Base-by-base conservation (phyloP, 2,888 invertebrate genomes). In the Holacanthella duospinosa region DNA sequence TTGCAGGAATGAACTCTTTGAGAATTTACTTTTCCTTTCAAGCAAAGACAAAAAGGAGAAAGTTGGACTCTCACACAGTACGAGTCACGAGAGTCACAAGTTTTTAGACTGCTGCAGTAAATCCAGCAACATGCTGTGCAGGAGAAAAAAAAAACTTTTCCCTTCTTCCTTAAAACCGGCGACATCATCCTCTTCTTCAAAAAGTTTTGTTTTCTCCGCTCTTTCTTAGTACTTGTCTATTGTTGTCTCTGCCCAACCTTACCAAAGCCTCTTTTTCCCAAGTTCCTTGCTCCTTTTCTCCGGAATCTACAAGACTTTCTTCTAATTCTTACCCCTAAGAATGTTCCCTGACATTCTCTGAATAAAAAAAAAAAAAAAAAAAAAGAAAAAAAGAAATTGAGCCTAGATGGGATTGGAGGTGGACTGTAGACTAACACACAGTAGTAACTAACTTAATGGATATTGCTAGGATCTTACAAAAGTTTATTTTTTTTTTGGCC, bases 1-100 rank as follows among this genome's bases (percentile, higher is more conserved):
- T 16, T 27, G 56, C 19, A 29, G 28, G 48, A 48, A 48, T 48
- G 48, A 48, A 48, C 48, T 48, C 48, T 48, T 9, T n/a, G 48
- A 21, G 48, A 48, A 48, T 48, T 48, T 48, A 48, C 48, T 48
- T 48, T n/a, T 48, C 48, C 48, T 48, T 48, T 48, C 48, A 48
- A 21, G 19, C 6, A 48, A 48, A 48, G 48, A 48, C 12, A 21
- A 48, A 48, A 21, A 48, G 21, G 48, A 48, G 48, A 48, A 48
- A 48, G 48, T 48, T 48, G 19, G n/a, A 4, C n/a, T 21, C 48
- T 48, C 4, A n/a, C n/a, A n/a, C n/a, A n/a, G 48, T 21, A 16
- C 48, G n/a, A 48, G 19, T 48, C 48, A 48, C 48, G 48, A 48
- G 48, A 48, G 48, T 9, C 48, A 48, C 48, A 48, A 48, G 19